Evolutionary conservation across 2,888 invertebrate genomes (phyloP).

Genomic region (Carpatolechia fugitivella): DNA sequence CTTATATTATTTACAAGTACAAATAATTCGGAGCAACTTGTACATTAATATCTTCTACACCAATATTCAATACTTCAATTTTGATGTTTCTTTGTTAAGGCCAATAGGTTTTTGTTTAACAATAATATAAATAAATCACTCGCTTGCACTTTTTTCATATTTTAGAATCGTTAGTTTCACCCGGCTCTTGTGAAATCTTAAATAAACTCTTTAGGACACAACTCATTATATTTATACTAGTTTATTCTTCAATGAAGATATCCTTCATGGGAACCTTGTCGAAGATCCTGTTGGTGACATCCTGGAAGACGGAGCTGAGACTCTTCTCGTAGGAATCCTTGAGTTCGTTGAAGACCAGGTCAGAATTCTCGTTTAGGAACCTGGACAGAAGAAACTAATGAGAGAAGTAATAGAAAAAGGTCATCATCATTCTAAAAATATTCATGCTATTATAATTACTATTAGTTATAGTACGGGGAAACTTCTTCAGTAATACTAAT

Average conservation of each 20-base stretch:
- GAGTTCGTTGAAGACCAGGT: conserved; percentile 82
- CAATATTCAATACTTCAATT: too few relatives aligned
- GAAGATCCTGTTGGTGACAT: conserved; percentile 83
- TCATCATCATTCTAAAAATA: background rate
- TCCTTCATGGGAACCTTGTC: conserved; percentile 83
- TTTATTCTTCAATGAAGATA: conserved; percentile 74
- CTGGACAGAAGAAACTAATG: conserved; percentile 39
- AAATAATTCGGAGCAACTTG: too few relatives aligned
- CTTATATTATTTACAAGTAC: too few relatives aligned
- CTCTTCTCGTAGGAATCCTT: conserved; percentile 84
- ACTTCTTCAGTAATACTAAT: too few relatives aligned
- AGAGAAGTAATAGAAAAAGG: background rate
- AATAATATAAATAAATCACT: background rate
- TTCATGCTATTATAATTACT: too few relatives aligned
- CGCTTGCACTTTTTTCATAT: background rate
- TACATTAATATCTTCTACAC: too few relatives aligned
- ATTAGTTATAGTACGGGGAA: too few relatives aligned
- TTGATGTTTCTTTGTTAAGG: too few relatives aligned
- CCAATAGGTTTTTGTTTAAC: background rate
- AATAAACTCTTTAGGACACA: too few relatives aligned
- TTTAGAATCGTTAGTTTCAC: too few relatives aligned
- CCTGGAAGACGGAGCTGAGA: conserved; percentile 82
- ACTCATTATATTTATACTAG: background rate
- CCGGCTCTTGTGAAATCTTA: too few relatives aligned
- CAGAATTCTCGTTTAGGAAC: conserved; percentile 84